These are phyloP conservation scores for Eumaeus atala DNA, from an alignment of 1,140 invertebrate species.

Conservation along the genomic window DNA sequence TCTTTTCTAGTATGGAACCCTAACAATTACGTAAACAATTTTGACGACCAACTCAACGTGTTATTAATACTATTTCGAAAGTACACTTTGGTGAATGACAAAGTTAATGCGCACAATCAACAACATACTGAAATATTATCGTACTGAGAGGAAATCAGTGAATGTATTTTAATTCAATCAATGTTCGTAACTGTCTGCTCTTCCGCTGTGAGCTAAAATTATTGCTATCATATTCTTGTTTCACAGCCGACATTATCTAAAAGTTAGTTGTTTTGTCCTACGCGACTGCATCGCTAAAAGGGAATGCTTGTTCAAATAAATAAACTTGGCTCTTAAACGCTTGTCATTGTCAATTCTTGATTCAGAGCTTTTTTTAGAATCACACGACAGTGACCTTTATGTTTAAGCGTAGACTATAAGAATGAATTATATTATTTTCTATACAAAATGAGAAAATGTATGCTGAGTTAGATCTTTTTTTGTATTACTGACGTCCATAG, in stretches of 20 bases:
- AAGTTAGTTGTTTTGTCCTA: conserved; percentile 60
- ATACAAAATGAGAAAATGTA: too few relatives aligned
- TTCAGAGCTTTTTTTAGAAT: conserved; percentile 62
- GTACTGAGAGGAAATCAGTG: conserved; percentile 24
- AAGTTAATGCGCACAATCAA: too few relatives aligned
- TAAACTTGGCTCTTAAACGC: conserved; percentile 60
- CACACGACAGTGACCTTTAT: conserved; percentile 61
- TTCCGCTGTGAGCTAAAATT: conserved; percentile 43
- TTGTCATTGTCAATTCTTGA: conserved; percentile 68
- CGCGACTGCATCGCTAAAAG: conserved; percentile 56
- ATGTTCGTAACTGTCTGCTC: conserved; percentile 37
- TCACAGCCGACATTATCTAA: conserved; percentile 54
- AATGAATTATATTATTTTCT: too few relatives aligned
- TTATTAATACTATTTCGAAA: too few relatives aligned
- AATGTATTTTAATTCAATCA: conserved; percentile 53
- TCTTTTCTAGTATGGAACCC: too few relatives aligned
- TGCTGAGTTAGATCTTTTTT: too few relatives aligned
- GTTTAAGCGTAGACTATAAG: conserved; percentile 24
- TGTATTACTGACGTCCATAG: too few relatives aligned
- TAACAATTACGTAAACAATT: too few relatives aligned
- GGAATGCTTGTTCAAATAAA: conserved; percentile 71
- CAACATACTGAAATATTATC: conserved; percentile 9
- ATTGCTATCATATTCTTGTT: conserved; percentile 54
- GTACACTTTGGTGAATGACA: too few relatives aligned
- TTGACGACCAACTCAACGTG: too few relatives aligned